Percentiles rank a stretch among this genome's conserved stretches.
These are phyloP conservation scores for Etheostoma nigrum DNA, from an alignment of 2,797 vertebrate genomes.

Conservation along the genomic window DNA sequence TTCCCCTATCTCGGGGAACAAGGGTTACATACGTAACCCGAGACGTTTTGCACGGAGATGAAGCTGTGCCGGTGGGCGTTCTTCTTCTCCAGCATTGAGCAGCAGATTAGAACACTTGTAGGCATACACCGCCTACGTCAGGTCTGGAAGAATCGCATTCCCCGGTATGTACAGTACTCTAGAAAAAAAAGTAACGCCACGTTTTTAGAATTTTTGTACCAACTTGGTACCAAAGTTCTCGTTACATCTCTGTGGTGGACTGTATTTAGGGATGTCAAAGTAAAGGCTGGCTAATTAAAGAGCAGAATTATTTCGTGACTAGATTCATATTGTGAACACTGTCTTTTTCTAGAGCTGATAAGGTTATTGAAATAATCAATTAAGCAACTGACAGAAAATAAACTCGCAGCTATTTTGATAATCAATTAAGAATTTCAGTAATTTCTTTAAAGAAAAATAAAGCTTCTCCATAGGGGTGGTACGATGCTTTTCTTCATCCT, in stretches of 20 bases:
- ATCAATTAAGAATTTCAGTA: not conserved
- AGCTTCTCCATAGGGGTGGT: not conserved
- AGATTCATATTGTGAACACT: not conserved
- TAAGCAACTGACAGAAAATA: not conserved
- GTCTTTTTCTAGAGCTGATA: not conserved
- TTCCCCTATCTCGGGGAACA: too few species aligned
- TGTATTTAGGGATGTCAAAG: not conserved
- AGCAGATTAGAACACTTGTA: too few species aligned
- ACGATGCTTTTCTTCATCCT: not conserved
- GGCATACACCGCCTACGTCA: too few species aligned
- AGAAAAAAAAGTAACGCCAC: too few species aligned
- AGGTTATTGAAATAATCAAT: not conserved
- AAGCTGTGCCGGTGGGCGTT: too few species aligned
- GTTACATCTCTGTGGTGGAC: not conserved
- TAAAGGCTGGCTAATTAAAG: slow-evolving; percentile 5
- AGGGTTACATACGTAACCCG: too few species aligned
- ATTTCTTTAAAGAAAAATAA: not conserved
- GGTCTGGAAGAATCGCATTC: too few species aligned
- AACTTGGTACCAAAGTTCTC: too few species aligned
- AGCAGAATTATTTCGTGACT: not conserved
- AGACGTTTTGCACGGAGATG: too few species aligned
- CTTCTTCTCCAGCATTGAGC: too few species aligned
- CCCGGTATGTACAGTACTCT: too few species aligned
- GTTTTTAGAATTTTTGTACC: too few species aligned
- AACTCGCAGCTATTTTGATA: not conserved